Evolutionary conservation across 2,113 vertebrate species (phyloP).

Genomic region (Anoplopoma fimbria): DNA sequence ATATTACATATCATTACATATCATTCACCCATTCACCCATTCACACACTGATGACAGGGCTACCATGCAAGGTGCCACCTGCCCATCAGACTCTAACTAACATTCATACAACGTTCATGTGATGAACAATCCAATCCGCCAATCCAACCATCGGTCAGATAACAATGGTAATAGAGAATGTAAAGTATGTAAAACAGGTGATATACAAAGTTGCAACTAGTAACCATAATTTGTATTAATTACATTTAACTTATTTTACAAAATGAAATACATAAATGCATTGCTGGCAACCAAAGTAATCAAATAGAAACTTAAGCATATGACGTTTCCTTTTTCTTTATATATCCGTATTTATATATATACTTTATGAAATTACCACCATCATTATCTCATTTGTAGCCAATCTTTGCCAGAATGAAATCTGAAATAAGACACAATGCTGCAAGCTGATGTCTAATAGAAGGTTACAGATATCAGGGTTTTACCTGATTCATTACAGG

Average conservation of each 20-base stretch:
- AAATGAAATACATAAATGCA: background rate
- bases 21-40: no score
- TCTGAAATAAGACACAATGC: slow-evolving; percentile 17
- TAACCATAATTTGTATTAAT: background rate
- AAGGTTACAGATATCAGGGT: slow-evolving; percentile 12
- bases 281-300: background rate
- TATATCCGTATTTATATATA: no score
- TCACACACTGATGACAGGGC: no score
- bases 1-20: no score
- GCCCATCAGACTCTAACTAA: no score
- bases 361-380: background rate
- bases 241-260: background rate
- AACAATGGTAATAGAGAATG: slow-evolving; percentile 3
- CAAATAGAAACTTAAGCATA: background rate
- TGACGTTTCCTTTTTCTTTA: background rate
- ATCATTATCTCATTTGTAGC: background rate
- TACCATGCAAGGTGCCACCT: no score
- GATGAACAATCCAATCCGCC: background rate
- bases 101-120: no score
- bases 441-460: slow-evolving; percentile 27
- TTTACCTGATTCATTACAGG: slow-evolving; percentile 36
- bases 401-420: slow-evolving; percentile 6
- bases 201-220: background rate
- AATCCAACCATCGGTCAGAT: slow-evolving; percentile 32
- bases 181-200: slow-evolving; percentile 25